phyloP scores from a whole-genome alignment of 2,888 invertebrate species.

The Oscheius myriophilus region DNA sequence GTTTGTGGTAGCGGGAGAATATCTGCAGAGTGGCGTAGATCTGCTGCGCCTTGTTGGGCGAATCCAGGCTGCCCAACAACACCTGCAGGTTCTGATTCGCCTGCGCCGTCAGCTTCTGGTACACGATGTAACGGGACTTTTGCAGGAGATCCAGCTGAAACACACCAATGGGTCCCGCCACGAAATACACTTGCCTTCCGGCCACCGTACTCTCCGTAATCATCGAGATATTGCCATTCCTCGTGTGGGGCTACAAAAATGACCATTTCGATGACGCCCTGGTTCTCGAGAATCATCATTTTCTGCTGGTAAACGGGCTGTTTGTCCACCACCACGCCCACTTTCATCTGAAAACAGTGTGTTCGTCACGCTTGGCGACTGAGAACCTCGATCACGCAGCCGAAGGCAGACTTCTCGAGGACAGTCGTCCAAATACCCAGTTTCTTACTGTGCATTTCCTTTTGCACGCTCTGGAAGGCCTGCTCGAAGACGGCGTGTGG shows the following conservation, averaged over 20 bases:
- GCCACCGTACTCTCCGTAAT: conserved; percentile 17
- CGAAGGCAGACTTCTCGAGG: conserved; percentile 23
- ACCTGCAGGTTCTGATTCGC: conserved; percentile 15
- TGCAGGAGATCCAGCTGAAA: conserved; percentile 25
- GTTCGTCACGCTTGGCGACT: background rate
- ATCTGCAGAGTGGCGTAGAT: background rate
- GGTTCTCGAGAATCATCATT: conserved; percentile 24
- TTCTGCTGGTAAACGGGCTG: conserved; percentile 27
- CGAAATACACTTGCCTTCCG: conserved; percentile 4
- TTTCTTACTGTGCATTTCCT: conserved; percentile 15
- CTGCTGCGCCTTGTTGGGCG: background rate
- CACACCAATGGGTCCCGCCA: background rate
- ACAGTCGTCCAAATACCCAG: conserved; percentile 28
- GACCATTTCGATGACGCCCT: conserved; percentile 23
- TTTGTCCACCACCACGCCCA: conserved; percentile 22
- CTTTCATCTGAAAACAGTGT: conserved; percentile 19
- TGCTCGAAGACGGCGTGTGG: conserved; percentile 12
- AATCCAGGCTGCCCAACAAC: background rate
- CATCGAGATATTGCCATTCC: conserved; percentile 29
- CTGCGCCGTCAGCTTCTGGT: conserved; percentile 23
- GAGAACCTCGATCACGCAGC: conserved; percentile 25
- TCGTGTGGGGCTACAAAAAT: conserved; percentile 30
- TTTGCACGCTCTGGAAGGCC: conserved; percentile 3
- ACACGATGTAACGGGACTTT: conserved; percentile 20
- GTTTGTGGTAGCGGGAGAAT: conserved; percentile 17